phyloP scores from a whole-genome alignment of 2,888 invertebrate species.

The Salticus scenicus region DNA sequence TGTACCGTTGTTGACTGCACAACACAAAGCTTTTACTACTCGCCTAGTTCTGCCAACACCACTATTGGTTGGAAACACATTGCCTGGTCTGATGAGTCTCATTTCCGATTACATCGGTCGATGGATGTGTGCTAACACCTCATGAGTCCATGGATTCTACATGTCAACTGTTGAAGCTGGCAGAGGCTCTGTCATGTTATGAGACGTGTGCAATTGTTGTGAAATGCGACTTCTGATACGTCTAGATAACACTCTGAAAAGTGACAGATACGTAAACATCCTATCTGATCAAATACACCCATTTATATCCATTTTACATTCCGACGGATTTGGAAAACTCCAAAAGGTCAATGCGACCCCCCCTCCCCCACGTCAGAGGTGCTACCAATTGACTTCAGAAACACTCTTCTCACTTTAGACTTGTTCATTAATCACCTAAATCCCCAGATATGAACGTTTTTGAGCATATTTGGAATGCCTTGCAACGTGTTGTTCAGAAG shows the following conservation, averaged over 20 bases:
- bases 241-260: background rate
- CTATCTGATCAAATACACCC: background rate
- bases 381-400: background rate
- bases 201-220: background rate
- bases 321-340: background rate
- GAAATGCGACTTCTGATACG: background rate
- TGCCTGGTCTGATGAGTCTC: too few species aligned
- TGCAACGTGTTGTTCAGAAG: background rate
- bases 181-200: background rate
- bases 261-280: background rate
- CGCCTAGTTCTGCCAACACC: too few species aligned
- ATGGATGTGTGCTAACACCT: background rate
- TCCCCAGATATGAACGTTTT: background rate
- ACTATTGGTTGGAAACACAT: too few species aligned
- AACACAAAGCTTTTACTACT: too few species aligned
- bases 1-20: too few species aligned
- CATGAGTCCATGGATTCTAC: background rate
- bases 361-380: background rate
- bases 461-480: background rate
- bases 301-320: background rate
- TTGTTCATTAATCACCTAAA: background rate
- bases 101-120: background rate
- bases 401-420: background rate
- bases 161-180: conserved; percentile 3
- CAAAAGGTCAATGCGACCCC: background rate